Base-by-base conservation (phyloP, 2,888 invertebrate species). In the Diplazon laetatorius region DNA sequence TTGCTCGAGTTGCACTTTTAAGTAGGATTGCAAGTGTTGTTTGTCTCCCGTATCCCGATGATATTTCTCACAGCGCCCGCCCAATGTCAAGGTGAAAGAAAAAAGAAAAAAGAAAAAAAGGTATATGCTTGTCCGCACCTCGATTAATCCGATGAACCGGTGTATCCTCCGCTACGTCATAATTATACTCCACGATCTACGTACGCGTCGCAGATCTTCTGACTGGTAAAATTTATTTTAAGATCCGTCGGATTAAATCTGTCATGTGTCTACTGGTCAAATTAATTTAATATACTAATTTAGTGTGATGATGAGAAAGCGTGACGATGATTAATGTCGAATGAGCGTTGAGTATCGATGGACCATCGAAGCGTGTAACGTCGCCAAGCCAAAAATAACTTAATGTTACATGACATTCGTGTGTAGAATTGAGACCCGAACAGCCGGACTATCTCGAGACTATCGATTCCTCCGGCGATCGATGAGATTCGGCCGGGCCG, bases 341-440 rank as follows among this genome's bases (percentile, higher is more conserved):
- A 20, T 50, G 12, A 22, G 22, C n/a, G 0, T 14, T 14, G 22
- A 30, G 5, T 52, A n/a, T 25, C 25, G n/a, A n/a, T n/a, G n/a
- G n/a, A n/a, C n/a, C n/a, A n/a, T n/a, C n/a, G n/a, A n/a, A n/a
- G n/a, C n/a, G 1, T n/a, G 30, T 14, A 8, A 14, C 20, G 55
- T 35, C 14, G 9, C 30, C 9, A 9, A 4, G 16, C 8, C 14
- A n/a, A n/a, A 35, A n/a, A 4, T 55, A 8, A 30, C 30, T 35
- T 1, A 55, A 55, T 30, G 16, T 55, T 55, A 55, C 55, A 35
- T 55, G 30, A 50, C 50, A 35, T 16, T 55, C n/a, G 55, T 30
- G 55, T 16, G 8, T 55, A 0, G n/a, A 50, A 22, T 22, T 1
- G n/a, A n/a, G n/a, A n/a, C n/a, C n/a, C n/a, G n/a, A n/a, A n/a